Conservation (phyloP, 2,113 vertebrate species). For the Alouatta palliata region DNA sequence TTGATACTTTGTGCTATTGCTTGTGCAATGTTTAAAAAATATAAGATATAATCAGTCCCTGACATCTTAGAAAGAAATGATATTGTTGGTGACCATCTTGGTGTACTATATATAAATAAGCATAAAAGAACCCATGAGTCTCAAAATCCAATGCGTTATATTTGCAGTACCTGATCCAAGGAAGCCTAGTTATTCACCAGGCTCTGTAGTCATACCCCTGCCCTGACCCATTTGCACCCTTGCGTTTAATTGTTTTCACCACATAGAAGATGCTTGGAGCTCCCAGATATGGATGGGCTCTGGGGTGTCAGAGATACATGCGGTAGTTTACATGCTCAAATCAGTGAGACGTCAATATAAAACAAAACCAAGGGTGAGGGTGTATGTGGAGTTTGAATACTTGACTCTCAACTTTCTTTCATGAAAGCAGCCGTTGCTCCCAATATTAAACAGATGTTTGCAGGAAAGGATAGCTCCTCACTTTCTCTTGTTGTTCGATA, state of each 20-base stretch:
- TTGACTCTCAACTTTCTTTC: neutral
- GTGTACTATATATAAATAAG: neutral
- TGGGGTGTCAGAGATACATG: neutral
- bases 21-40: neutral
- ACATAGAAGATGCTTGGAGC: neutral
- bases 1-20: neutral
- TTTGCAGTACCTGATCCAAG: neutral
- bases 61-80: neutral
- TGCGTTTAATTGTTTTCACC: neutral
- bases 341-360: neutral
- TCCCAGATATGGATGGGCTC: neutral
- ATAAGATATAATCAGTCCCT: neutral
- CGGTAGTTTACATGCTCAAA: neutral
- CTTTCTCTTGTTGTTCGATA: conserved; percentile 8
- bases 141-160: neutral
- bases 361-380: neutral
- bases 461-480: neutral
- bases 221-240: neutral
- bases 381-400: neutral
- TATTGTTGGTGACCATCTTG: neutral
- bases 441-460: neutral
- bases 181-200: neutral
- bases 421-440: neutral
- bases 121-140: neutral
- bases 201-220: neutral